Base-by-base conservation (phyloP, 2,113 vertebrate genomes). In the Chlorodrepanis virens region DNA sequence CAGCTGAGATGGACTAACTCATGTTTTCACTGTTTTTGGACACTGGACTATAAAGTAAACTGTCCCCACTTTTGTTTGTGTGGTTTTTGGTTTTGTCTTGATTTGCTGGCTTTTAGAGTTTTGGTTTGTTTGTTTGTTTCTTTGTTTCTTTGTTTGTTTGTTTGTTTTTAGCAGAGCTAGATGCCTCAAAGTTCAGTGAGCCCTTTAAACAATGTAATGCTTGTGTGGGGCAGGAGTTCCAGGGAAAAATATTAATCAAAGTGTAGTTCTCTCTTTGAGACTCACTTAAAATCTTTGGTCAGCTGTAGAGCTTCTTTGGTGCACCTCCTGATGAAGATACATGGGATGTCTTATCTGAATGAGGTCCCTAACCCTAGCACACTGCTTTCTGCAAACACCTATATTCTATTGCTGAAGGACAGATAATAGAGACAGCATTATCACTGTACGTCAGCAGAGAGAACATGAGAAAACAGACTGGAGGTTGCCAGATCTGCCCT, bases 31-130 rank as follows among this genome's bases (percentile, higher is more conserved):
- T 50, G 13, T 61, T 8, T 60, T 29, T 63, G n/a, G 20, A 69
- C 61, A 61, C 40, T 57, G 22, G 11, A 40, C 71, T 75, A 39
- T 87, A 84, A 89, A 85, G 6, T 9, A 83, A 88, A 60, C 6
- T 40, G 39, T 56, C 14, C 6, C 2, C 5, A 33, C 1, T 20
- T 83, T 68, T 59, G 4, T 42, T 63, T 85, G 6, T 21, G 9
- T n/a, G 5, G 0, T 0, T 40, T 86, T 71, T 14, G 12, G 0
- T 61, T 70, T 39, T 61, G 5, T 50, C 76, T 68, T 23, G 3
- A 22, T 64, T 49, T 6, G 5, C 22, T 64, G 28, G 9, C 1
- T n/a, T 65, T 44, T n/a, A 6, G 22, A 18, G 2, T 5, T 67
- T 12, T 44, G 27, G 3, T 16, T 42, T 53, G 1, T 31, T 35